Percentiles rank a stretch among this genome's conserved stretches.
phyloP scores from a whole-genome alignment of 2,797 vertebrate species.

The Crypturellus tataupa region DNA sequence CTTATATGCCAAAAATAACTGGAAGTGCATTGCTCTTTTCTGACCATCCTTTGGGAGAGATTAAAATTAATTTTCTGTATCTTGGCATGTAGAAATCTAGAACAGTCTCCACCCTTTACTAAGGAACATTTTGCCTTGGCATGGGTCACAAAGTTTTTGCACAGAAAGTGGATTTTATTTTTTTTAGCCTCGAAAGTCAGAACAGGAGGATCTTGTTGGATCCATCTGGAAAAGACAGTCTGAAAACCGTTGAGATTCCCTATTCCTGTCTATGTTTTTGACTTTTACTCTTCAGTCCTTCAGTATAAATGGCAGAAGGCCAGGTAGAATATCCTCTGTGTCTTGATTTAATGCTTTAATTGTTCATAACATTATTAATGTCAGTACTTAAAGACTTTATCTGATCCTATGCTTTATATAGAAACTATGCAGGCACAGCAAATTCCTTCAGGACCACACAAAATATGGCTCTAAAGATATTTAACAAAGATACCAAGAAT shows the following conservation, averaged over 20 bases:
- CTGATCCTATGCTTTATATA: background rate
- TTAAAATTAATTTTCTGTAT: conserved; percentile 42
- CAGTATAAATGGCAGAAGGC: background rate
- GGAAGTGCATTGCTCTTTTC: background rate
- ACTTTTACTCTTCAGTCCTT: background rate
- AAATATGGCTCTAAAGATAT: background rate
- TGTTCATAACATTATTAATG: background rate
- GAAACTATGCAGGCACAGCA: background rate
- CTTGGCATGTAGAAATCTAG: conserved; percentile 23
- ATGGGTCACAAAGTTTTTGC: background rate
- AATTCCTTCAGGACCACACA: background rate
- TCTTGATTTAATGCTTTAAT: background rate
- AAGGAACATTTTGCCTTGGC: background rate
- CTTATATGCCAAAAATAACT: conserved; percentile 32
- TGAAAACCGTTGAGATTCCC: background rate
- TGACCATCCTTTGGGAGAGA: background rate
- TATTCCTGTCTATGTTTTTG: background rate
- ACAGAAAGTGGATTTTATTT: background rate
- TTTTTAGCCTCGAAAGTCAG: background rate
- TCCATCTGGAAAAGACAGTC: background rate
- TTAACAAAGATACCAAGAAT: background rate
- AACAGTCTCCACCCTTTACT: conserved; percentile 3
- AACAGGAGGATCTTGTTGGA: background rate
- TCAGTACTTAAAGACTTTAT: background rate
- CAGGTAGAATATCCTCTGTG: background rate